Base-by-base conservation (phyloP, 2,797 vertebrate genomes). In the Thunnus albacares region DNA sequence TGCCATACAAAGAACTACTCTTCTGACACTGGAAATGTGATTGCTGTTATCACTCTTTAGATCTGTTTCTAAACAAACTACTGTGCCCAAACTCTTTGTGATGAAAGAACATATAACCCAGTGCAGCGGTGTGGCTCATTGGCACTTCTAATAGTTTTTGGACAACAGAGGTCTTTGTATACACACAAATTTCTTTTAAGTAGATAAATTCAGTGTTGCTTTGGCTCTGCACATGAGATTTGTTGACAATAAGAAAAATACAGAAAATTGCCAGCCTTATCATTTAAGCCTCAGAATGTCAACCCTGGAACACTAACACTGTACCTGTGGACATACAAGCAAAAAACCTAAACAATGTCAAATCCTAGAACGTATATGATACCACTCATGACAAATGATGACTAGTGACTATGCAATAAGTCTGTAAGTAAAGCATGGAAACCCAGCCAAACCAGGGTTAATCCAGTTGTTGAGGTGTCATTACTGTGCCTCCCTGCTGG, bases 361-460 rank as follows among this genome's bases (percentile, higher is more conserved):
- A 30, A 64, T 56, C 18, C 18, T 13, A 56, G 4, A 43, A 11
- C 17, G 28, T 11, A 11, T 45, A 63, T 20, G 14, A 3, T 43
- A 13, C 38, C 38, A 41, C 38, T 41, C 12, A 13, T 41, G 38
- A 41, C 24, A 57, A 28, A 47, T 59, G 18, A 59, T 30, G 41
- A 57, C 6, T 20, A 57, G 11, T 43, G n/a, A 18, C 2, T 47
- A 17, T 77, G 41, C 57, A 7, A 20, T 24, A 22, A 14, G 13
- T 41, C 9, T 33, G 13, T 45, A 18, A 26, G 9, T 64, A 6
- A 17, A 43, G 3, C 6, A 35, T 14, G 12, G 26, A 45, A 49
- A 35, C 26, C 47, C 47, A 17, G 18, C 6, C 24, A 57, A 58
- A 15, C 24, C 9, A 41, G n/a, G 65, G 61, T 86, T 74, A 75